Conservation (phyloP, 1,140 invertebrate species). For the Pachypeltis micranthus region DNA sequence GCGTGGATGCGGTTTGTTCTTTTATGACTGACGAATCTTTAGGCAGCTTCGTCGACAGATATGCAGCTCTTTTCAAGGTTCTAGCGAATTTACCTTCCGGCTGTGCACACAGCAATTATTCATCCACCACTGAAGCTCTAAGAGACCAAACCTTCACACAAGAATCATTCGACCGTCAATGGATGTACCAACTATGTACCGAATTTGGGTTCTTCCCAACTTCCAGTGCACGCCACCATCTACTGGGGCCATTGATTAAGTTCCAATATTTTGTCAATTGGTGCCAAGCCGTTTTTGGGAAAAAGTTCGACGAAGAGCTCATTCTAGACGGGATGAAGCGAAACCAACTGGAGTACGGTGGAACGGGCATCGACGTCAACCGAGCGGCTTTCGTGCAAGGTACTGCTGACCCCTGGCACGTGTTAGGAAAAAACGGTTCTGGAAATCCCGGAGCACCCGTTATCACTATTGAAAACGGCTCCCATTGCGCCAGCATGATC, state of each 20-base stretch:
- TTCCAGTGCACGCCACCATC: slow-evolving; percentile 41
- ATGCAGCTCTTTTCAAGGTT: background rate
- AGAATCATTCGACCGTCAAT: slow-evolving; percentile 52
- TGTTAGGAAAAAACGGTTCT: slow-evolving; percentile 54
- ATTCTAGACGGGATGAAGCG: slow-evolving; percentile 30
- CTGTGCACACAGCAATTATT: background rate
- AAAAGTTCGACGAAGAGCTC: slow-evolving; percentile 26
- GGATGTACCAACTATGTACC: slow-evolving; percentile 91
- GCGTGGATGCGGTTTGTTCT: slow-evolving; percentile 32
- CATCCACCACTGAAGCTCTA: no score
- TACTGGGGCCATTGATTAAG: slow-evolving; percentile 64
- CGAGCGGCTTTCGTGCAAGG: slow-evolving; percentile 84
- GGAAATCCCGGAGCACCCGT: slow-evolving; percentile 40
- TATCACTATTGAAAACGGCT: slow-evolving; percentile 45
- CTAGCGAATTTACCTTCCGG: background rate
- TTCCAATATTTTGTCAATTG: slow-evolving; percentile 68
- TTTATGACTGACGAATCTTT: slow-evolving; percentile 53
- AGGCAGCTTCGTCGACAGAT: slow-evolving; percentile 49
- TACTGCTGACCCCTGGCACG: slow-evolving; percentile 86
- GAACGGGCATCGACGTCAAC: slow-evolving; percentile 46
- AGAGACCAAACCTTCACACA: slow-evolving; percentile 8
- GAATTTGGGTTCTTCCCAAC: slow-evolving; percentile 94
- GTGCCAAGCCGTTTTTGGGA: slow-evolving; percentile 71
- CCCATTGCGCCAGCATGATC: background rate
- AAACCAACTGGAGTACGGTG: slow-evolving; percentile 74